Percentiles rank a stretch among this genome's conserved stretches.
Conservation (phyloP, 2,113 vertebrate genomes). For the Erpornis zantholeuca region DNA sequence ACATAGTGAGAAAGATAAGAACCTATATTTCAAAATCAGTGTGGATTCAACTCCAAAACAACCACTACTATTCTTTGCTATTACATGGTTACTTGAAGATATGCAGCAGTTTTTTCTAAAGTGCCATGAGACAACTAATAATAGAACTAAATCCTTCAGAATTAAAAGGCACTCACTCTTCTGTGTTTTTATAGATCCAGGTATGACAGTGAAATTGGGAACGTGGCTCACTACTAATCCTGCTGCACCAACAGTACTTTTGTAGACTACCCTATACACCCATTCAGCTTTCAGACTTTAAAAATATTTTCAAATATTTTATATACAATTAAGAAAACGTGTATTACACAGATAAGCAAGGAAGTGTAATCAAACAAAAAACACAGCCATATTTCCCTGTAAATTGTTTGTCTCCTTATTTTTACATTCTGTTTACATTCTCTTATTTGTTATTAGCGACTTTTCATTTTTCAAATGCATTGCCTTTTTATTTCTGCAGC, state of each 20-base stretch:
- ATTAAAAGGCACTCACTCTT: neutral
- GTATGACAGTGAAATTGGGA: neutral
- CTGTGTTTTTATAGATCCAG: neutral
- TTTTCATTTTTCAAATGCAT: neutral
- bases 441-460: neutral
- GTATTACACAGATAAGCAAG: neutral
- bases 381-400: neutral
- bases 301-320: neutral
- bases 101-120: neutral
- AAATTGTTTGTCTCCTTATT: neutral
- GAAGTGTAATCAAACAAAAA: neutral
- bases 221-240: neutral
- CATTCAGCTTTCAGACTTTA: neutral
- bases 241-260: neutral
- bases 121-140: neutral
- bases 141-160: neutral
- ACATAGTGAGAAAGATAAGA: neutral
- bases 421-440: neutral
- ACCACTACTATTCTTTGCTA: neutral
- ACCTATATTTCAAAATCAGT: neutral
- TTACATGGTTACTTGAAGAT: neutral
- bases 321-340: neutral
- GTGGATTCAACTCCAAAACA: neutral
- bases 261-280: neutral
- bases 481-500: neutral